Evolutionary conservation across 37 sponge, comb jelly and placozoan species (phyloP).

Genomic region (Chondrilla cf. caribensis): DNA sequence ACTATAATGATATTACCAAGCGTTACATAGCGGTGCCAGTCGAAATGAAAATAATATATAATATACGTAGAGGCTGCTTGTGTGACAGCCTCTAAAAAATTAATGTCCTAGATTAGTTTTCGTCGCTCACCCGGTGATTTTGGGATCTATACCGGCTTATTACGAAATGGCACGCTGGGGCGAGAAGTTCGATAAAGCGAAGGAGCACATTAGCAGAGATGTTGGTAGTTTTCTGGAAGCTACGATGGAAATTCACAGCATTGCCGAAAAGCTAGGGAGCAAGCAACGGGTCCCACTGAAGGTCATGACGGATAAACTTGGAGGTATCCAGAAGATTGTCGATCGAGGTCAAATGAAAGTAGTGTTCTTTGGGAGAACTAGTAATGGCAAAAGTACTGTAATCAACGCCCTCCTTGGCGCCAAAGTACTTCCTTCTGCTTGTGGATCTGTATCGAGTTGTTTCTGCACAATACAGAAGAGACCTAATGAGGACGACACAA

Average conservation of each 20-base stretch:
- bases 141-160: too few species aligned
- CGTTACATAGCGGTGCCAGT: too few species aligned
- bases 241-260: background rate
- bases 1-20: too few species aligned
- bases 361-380: slow-evolving; percentile 94
- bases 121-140: too few species aligned
- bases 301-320: slow-evolving; percentile 26
- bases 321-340: slow-evolving; percentile 63
- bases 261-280: background rate
- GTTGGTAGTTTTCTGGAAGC: background rate
- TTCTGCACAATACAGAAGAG: too few species aligned
- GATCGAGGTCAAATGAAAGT: slow-evolving; percentile 76
- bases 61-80: too few species aligned
- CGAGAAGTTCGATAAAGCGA: background rate
- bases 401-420: slow-evolving; percentile 89
- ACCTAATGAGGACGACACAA: slow-evolving; percentile 30
- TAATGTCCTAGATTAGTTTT: too few species aligned
- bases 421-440: slow-evolving; percentile 85
- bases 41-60: too few species aligned
- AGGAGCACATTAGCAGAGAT: background rate
- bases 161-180: too few species aligned
- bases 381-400: slow-evolving; percentile 96
- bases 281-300: background rate
- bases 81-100: too few species aligned
- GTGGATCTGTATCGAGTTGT: slow-evolving; percentile 32